phyloP scores from a whole-genome alignment of 2,113 vertebrate species.

The Kryptolebias marmoratus region DNA sequence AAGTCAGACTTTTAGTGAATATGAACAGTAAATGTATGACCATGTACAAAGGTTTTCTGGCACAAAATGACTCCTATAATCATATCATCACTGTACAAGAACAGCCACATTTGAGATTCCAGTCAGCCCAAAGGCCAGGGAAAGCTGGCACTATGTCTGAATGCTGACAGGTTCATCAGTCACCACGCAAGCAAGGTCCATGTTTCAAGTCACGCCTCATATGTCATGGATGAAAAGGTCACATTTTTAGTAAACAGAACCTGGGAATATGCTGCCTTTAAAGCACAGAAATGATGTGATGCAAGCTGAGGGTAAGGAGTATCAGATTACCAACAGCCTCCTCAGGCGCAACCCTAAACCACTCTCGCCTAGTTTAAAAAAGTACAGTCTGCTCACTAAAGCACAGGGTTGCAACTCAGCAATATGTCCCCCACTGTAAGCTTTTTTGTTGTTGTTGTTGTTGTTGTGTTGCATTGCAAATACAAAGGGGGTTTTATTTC shows the following conservation, averaged over 20 bases:
- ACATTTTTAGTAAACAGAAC: constrained; percentile 21
- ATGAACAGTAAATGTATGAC: no score
- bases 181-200: constrained; percentile 18
- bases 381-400: constrained; percentile 39
- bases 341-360: constrained; percentile 42
- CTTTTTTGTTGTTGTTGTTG: not conserved
- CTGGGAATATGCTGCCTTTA: constrained; percentile 23
- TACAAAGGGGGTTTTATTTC: constrained; percentile 32
- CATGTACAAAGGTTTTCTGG: no score
- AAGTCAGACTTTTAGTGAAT: no score
- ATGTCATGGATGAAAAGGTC: constrained; percentile 44
- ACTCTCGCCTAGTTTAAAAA: constrained; percentile 35
- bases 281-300: constrained; percentile 23
- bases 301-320: constrained; percentile 33
- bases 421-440: constrained; percentile 19
- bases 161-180: constrained; percentile 57
- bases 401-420: constrained; percentile 27
- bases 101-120: constrained; percentile 36
- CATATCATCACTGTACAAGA: constrained; percentile 8
- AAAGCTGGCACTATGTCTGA: constrained; percentile 12
- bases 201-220: constrained; percentile 20
- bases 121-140: constrained; percentile 31
- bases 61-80: no score
- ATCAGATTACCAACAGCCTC: constrained; percentile 41
- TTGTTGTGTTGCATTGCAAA: constrained; percentile 16